Percentiles rank a stretch among this genome's conserved stretches.
These are phyloP conservation scores for Catharus ustulatus DNA, from an alignment of 2,797 vertebrate genomes.

Conservation along the genomic window DNA sequence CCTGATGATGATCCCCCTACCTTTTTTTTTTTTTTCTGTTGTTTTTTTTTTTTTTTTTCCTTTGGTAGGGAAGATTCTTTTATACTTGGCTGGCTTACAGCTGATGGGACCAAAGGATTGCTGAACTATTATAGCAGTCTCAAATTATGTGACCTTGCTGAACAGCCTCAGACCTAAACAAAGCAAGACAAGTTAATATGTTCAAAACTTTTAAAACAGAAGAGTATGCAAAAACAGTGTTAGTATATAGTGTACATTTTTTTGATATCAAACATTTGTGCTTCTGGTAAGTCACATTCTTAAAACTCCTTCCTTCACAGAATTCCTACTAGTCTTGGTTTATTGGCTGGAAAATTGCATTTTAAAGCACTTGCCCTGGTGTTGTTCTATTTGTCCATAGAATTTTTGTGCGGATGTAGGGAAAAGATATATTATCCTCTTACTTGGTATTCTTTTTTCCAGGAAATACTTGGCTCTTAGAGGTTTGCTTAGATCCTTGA, in stretches of 20 bases:
- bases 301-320: conserved; percentile 65
- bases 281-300: conserved; percentile 64
- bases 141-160: conserved; percentile 63
- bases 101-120: conserved; percentile 81
- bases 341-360: conserved; percentile 57
- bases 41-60: background rate
- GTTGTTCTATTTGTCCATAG: background rate
- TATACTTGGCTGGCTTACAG: conserved; percentile 71
- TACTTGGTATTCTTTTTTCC: background rate
- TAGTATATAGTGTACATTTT: conserved; percentile 58
- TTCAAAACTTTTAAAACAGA: conserved; percentile 56
- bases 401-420: background rate
- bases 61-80: conserved; percentile 56
- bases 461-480: conserved; percentile 42
- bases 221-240: conserved; percentile 71
- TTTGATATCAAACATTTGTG: conserved; percentile 60
- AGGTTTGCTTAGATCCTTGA: conserved; percentile 42
- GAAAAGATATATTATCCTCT: background rate
- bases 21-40: rapidly evolving
- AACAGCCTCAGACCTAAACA: conserved; percentile 63
- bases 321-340: conserved; percentile 35
- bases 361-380: conserved; percentile 58
- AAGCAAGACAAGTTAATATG: conserved; percentile 44
- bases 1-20: conserved; percentile 4
- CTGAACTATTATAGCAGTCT: conserved; percentile 69